These are phyloP conservation scores for Myiozetetes cayanensis DNA, from an alignment of 2,113 vertebrate species.

Conservation along the genomic window DNA sequence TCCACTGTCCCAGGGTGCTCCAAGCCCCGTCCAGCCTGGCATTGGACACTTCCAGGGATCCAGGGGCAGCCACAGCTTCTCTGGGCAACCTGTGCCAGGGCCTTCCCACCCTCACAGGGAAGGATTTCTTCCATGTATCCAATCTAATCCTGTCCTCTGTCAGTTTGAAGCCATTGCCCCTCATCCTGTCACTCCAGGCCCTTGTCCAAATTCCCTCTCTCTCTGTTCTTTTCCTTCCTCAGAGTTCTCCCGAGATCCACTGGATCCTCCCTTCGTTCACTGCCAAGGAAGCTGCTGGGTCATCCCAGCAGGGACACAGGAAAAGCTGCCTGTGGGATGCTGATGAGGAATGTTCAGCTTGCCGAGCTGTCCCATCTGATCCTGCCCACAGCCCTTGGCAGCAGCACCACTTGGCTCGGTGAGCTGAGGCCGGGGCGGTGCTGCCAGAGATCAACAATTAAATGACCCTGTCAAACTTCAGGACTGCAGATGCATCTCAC, in stretches of 20 bases:
- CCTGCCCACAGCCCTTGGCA: neutral
- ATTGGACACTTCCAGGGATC: neutral
- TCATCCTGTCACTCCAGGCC: neutral
- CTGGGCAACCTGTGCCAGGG: neutral
- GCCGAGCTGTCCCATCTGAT: neutral
- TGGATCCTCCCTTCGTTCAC: neutral
- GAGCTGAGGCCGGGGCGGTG: accelerated
- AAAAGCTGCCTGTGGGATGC: neutral
- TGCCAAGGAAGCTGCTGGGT: neutral
- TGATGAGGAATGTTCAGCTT: neutral
- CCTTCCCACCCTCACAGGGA: neutral
- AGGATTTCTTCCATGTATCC: neutral
- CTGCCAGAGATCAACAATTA: neutral
- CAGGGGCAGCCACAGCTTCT: neutral
- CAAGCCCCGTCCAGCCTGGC: neutral
- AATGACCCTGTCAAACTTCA: neutral
- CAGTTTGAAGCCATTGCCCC: neutral
- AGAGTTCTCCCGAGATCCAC: neutral
- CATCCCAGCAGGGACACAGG: neutral
- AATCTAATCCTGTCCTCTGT: neutral
- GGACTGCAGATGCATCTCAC: neutral
- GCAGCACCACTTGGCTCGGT: neutral
- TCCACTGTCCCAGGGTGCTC: neutral
- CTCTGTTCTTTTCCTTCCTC: neutral
- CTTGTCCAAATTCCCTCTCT: neutral